phyloP scores from a whole-genome alignment of 1,140 invertebrate species.

The Aleiodes sp. region DNA sequence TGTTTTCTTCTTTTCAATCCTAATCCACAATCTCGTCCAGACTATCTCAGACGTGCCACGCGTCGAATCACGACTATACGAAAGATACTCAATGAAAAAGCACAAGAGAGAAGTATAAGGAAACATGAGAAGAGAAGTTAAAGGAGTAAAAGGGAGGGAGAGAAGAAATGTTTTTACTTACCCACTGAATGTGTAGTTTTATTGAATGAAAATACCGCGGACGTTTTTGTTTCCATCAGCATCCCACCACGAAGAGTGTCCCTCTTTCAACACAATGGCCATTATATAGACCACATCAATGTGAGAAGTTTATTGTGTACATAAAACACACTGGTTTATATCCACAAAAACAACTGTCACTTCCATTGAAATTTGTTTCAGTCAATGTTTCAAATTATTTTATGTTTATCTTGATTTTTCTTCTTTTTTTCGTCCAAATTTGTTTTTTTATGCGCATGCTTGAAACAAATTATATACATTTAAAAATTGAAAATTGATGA shows the following conservation, averaged over 20 bases:
- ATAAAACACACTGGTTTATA: no score
- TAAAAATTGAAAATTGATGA: not conserved
- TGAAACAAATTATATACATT: not conserved
- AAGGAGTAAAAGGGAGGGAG: conserved; percentile 7
- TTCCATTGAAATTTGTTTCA: no score
- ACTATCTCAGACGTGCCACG: conserved; percentile 31
- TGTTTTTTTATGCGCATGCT: not conserved
- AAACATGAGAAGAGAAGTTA: conserved; percentile 9
- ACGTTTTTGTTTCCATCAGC: conserved; percentile 42
- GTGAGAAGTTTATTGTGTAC: conserved; percentile 21
- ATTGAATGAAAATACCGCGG: conserved; percentile 44
- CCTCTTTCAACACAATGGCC: conserved; percentile 35
- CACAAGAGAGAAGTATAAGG: conserved; percentile 3
- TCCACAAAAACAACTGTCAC: no score
- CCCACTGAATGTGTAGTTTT: conserved; percentile 22
- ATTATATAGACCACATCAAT: conserved; percentile 38
- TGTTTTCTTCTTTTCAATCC: not conserved
- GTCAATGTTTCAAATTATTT: no score
- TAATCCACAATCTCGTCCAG: conserved; percentile 32
- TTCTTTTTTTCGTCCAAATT: no score
- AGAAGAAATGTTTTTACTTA: not conserved
- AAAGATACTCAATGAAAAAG: conserved; percentile 27
- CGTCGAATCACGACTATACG: conserved; percentile 29
- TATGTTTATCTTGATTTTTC: no score
- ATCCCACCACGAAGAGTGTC: conserved; percentile 13